Base-by-base conservation (phyloP, 2,888 invertebrate genomes). In the Cantharis rufa region DNA sequence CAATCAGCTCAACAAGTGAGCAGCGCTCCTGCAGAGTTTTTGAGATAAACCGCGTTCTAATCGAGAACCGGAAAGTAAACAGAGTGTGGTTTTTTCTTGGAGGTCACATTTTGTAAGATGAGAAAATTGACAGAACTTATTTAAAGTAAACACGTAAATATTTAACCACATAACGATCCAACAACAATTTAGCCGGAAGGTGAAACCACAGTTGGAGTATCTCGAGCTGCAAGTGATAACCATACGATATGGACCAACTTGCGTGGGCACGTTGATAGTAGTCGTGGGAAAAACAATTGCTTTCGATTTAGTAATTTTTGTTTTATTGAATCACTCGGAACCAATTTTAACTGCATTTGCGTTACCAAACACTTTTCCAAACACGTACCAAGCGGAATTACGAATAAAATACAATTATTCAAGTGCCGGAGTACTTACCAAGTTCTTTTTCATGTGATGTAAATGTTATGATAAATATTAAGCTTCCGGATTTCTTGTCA, bases 1-100 rank as follows among this genome's bases (percentile, higher is more conserved):
- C 81, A 77, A 77, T 80, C 75, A 78, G 69, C 69, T 71, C 76
- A 76, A 79, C 80, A 80, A 80, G 78, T 76, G 48, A 7, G n/a
- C 13, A n/a, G 48, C 48, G 75, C 74, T 78, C 76, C 80, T 71
- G 78, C 74, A 68, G 79, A 75, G 71, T 61, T 71, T 71, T 80
- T 76, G 74, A 75, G 74, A 77, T 70, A 63, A 74, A 76, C 71
- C 77, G 78, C 80, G 80, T 76, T 78, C 71, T 71, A 69, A 72
- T 75, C 80, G 79, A 24, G 24, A 48, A 48, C 48, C 48, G 48
- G 48, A 48, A 48, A 48, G 48, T 48, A 48, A 48, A 48, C 48
- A 48, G 13, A 48, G 32, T 48, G 32, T 48, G 77, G 75, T 75
- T 73, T 76, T 78, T 28, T 24, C 62, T 77, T 71, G 74, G 32